phyloP scores from a whole-genome alignment of 2,797 vertebrate species.

The Prionace glauca region DNA sequence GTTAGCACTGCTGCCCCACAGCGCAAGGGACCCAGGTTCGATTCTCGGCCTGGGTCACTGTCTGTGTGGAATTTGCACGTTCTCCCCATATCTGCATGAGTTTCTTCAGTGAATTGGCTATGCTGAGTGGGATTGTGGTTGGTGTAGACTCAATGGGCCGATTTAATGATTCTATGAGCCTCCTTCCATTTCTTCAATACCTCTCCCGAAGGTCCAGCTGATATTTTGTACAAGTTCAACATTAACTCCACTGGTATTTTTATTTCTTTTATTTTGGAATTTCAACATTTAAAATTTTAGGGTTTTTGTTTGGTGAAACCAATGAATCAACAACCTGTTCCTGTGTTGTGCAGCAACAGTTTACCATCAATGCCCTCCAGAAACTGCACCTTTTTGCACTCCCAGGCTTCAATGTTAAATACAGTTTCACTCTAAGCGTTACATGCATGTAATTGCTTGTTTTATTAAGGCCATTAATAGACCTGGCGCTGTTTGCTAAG shows the following conservation, averaged over 20 bases:
- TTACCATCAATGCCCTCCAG: neutral
- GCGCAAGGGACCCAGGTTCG: too few relatives aligned
- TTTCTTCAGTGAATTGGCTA: too few relatives aligned
- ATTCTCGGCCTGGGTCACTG: too few relatives aligned
- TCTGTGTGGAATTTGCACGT: too few relatives aligned
- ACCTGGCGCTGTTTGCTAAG: neutral
- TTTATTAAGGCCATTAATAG: neutral
- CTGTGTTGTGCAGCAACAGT: neutral
- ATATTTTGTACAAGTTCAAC: neutral
- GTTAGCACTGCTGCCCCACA: too few relatives aligned
- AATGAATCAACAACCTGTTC: neutral
- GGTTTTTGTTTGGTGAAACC: neutral
- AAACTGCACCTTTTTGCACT: neutral
- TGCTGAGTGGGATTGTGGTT: too few relatives aligned
- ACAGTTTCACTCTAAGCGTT: neutral
- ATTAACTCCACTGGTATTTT: neutral
- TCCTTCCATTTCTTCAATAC: too few relatives aligned
- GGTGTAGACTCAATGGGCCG: too few relatives aligned
- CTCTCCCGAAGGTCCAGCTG: neutral
- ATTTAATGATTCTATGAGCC: too few relatives aligned
- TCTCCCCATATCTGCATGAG: too few relatives aligned
- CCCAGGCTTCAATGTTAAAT: neutral
- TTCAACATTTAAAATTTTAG: neutral
- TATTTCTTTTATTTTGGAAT: neutral
- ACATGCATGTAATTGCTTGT: neutral